phyloP scores from a whole-genome alignment of 1,140 invertebrate species.

The Magallana ariakensis region DNA sequence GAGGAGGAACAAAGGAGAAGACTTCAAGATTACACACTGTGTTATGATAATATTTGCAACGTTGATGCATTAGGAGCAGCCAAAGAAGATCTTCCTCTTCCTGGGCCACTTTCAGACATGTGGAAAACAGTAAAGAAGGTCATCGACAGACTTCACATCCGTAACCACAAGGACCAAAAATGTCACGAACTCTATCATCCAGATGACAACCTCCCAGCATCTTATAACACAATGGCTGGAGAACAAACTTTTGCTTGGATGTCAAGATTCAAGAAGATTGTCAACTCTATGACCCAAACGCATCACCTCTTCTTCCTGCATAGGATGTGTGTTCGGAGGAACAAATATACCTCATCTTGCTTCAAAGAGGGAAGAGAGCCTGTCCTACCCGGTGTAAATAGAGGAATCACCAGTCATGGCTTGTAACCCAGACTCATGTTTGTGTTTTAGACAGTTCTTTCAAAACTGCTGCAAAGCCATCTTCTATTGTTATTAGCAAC shows the following conservation, averaged over 20 bases:
- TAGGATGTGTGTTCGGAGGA: background rate
- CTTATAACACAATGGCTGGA: constrained; percentile 3
- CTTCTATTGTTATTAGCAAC: no score
- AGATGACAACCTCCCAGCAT: background rate
- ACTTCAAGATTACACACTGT: background rate
- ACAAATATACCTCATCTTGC: background rate
- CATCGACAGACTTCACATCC: background rate
- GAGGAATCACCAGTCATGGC: background rate
- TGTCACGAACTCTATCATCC: background rate
- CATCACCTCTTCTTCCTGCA: constrained; percentile 12
- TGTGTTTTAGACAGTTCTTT: no score
- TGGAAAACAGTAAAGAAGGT: background rate
- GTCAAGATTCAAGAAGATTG: constrained; percentile 40
- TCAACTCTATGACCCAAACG: constrained; percentile 26
- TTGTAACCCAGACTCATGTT: no score
- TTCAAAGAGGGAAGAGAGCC: background rate
- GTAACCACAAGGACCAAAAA: background rate
- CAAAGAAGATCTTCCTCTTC: background rate
- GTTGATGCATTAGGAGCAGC: background rate
- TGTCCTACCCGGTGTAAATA: background rate
- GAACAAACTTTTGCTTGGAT: constrained; percentile 45
- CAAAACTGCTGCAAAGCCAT: no score
- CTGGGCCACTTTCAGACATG: background rate
- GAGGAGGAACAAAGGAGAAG: background rate
- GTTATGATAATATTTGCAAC: constrained; percentile 31